A percentile compares a stretch with the other conserved stretches of the same genome.
Evolutionary conservation across 2,888 invertebrate species (phyloP).

Genomic region (Athrips mouffetella): DNA sequence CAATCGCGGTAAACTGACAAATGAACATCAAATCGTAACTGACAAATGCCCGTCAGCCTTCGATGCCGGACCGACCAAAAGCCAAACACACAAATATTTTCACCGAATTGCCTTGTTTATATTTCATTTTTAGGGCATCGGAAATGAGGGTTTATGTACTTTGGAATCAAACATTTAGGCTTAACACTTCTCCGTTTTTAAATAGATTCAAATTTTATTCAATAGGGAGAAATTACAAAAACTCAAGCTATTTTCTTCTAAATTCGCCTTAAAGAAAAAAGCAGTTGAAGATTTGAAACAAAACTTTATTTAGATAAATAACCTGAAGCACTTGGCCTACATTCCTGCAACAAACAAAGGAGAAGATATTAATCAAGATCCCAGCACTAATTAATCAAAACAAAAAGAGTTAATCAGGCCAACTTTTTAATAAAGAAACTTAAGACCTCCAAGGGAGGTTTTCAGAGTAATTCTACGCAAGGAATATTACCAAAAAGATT

Average conservation of each 20-base stretch:
- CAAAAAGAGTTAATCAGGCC: slow-evolving; percentile 33
- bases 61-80: background rate
- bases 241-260: too few species aligned
- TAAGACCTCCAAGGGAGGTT: slow-evolving; percentile 7
- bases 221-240: too few species aligned
- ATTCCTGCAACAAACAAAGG: background rate
- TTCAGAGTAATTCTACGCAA: slow-evolving; percentile 3
- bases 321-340: background rate
- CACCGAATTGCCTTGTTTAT: too few species aligned
- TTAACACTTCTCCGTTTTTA: too few species aligned
- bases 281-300: too few species aligned
- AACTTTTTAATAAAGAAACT: slow-evolving; percentile 27
- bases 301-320: too few species aligned
- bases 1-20: slow-evolving; percentile 5
- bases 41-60: background rate
- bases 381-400: slow-evolving; percentile 23
- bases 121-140: too few species aligned
- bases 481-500: slow-evolving; percentile 33
- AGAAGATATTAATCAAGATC: slow-evolving; percentile 11
- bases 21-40: slow-evolving; percentile 2
- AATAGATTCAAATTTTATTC: too few species aligned
- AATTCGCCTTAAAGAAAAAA: too few species aligned
- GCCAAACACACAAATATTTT: too few species aligned
- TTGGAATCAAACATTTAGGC: too few species aligned
- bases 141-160: too few species aligned